Evolutionary conservation across 2,888 invertebrate genomes (phyloP).

Genomic region (Terebella lapidaria): DNA sequence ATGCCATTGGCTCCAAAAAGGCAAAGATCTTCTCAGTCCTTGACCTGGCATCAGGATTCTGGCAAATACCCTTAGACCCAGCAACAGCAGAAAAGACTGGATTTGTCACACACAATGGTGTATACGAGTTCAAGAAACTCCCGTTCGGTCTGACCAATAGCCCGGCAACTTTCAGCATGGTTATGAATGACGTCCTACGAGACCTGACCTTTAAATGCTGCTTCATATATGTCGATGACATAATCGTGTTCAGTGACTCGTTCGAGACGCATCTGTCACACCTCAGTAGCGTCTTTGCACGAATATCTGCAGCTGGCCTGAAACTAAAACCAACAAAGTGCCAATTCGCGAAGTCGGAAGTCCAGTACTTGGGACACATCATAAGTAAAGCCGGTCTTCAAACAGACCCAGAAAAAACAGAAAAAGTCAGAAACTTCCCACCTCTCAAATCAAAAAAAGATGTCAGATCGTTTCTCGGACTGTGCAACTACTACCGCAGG

Average conservation of each 20-base stretch:
- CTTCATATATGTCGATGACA: neutral
- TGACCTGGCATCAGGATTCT: neutral
- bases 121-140: neutral
- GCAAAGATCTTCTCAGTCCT: neutral
- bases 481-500: no score
- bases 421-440: neutral
- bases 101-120: neutral
- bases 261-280: neutral
- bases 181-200: neutral
- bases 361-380: neutral
- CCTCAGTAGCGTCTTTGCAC: neutral
- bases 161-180: neutral
- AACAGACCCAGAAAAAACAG: neutral
- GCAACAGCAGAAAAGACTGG: neutral
- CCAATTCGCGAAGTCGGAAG: neutral
- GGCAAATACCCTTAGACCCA: neutral
- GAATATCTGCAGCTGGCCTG: neutral
- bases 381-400: neutral
- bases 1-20: neutral
- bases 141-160: neutral
- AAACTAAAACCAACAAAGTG: neutral
- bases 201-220: neutral
- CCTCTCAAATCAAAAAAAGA: neutral
- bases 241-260: neutral
- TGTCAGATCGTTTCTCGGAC: no score